A percentile compares a stretch with the other conserved stretches of the same genome.
Conservation (phyloP, 2,797 vertebrate species). For the Alauda arvensis region DNA sequence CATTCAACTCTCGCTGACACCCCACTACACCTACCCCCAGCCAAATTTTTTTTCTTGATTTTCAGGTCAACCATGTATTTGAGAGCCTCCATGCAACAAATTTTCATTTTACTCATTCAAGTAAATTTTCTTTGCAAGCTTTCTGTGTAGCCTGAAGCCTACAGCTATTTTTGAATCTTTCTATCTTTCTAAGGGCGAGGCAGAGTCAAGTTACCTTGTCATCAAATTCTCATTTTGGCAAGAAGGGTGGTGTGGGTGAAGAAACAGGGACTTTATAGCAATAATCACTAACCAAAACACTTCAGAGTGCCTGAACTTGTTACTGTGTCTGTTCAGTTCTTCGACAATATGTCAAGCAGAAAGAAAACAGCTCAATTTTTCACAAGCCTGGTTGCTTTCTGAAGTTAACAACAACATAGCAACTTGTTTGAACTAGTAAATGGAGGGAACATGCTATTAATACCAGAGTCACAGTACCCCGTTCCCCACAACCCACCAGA, state of each 20-base stretch:
- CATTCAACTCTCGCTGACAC: neutral
- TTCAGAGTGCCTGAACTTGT: constrained; percentile 60
- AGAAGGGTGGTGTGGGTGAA: constrained; percentile 48
- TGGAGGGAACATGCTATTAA: constrained; percentile 54
- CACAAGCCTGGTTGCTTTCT: constrained; percentile 55
- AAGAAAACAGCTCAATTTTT: constrained; percentile 66
- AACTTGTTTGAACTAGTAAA: constrained; percentile 62
- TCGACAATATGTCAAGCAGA: constrained; percentile 57
- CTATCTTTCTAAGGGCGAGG: constrained; percentile 38
- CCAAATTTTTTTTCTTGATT: neutral
- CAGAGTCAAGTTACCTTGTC: constrained; percentile 60
- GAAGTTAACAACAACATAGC: constrained; percentile 44
- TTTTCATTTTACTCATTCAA: constrained; percentile 11
- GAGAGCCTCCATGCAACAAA: neutral
- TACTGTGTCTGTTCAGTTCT: constrained; percentile 46
- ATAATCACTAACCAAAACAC: constrained; percentile 64
- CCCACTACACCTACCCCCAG: too few species aligned
- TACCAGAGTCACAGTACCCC: constrained; percentile 20
- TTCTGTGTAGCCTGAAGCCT: neutral
- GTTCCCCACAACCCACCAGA: constrained; percentile 47
- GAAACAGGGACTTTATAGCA: constrained; percentile 53
- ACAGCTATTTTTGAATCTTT: constrained; percentile 48
- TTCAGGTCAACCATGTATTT: neutral
- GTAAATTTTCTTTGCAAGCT: constrained; percentile 9
- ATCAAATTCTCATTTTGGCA: constrained; percentile 62